phyloP scores from a whole-genome alignment of 2,797 vertebrate genomes.

The Sylvilagus floridanus region DNA sequence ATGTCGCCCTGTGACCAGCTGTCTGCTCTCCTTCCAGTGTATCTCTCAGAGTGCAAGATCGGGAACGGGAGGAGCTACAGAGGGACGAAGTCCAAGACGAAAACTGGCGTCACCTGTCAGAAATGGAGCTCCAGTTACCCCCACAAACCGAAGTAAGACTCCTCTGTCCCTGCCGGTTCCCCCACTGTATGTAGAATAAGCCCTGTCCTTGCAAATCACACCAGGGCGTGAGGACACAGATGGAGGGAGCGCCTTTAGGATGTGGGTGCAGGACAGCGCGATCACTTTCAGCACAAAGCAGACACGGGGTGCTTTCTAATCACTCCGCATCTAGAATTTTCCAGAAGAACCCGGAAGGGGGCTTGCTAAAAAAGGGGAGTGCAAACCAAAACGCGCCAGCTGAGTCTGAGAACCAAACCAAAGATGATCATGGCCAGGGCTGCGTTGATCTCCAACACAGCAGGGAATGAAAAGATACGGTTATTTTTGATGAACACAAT shows the following conservation, averaged over 20 bases:
- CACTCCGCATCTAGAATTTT: accelerated
- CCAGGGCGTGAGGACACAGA: not conserved
- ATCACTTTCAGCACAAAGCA: not conserved
- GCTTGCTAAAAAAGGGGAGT: not conserved
- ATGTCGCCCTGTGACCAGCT: accelerated
- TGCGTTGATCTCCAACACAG: not conserved
- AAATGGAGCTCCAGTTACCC: constrained; percentile 89
- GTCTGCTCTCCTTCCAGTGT: constrained; percentile 87
- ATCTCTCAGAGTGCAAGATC: constrained; percentile 92
- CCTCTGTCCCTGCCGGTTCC: accelerated
- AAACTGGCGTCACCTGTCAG: constrained; percentile 91
- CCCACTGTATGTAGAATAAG: not conserved
- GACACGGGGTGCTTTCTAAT: not conserved
- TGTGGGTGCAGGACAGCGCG: too few species aligned
- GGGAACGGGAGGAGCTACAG: constrained; percentile 92
- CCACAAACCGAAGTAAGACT: constrained; percentile 93
- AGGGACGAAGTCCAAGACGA: constrained; percentile 92
- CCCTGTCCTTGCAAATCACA: not conserved
- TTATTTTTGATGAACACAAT: too few species aligned
- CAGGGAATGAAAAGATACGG: too few species aligned
- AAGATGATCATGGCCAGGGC: not conserved
- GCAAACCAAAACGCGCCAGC: not conserved
- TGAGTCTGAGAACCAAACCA: not conserved
- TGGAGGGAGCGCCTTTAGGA: not conserved
- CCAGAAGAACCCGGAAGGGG: not conserved